Conservation (phyloP, 2,113 vertebrate genomes). For the Nannobrachium achirus region DNA sequence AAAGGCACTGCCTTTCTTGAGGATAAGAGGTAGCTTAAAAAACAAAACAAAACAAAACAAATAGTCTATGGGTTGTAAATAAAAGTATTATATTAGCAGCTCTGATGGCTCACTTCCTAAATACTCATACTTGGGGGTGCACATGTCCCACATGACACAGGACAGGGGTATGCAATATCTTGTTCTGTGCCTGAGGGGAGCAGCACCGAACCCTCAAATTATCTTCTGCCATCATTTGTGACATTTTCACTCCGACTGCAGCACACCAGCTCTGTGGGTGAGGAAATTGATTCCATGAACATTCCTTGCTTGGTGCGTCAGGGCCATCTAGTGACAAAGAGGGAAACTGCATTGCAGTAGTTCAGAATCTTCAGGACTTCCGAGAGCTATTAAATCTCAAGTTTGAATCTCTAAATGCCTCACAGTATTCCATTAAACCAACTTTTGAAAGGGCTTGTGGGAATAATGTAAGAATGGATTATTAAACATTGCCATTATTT, state of each 20-base stretch:
- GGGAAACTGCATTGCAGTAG: constrained; percentile 36
- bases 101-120: not conserved
- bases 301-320: constrained; percentile 33
- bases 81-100: not conserved
- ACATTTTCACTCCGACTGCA: not conserved
- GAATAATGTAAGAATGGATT: too few species aligned
- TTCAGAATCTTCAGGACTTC: not conserved
- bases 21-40: not conserved
- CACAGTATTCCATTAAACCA: too few species aligned
- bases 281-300: not conserved
- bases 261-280: constrained; percentile 5
- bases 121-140: not conserved
- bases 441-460: too few species aligned
- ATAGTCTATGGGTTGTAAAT: not conserved
- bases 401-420: too few species aligned
- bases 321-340: constrained; percentile 69
- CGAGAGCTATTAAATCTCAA: too few species aligned
- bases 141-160: not conserved
- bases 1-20: too few species aligned
- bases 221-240: constrained; percentile 19
- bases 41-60: not conserved
- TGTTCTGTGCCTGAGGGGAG: constrained; percentile 1
- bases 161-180: not conserved
- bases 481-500: too few species aligned
- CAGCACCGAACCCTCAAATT: constrained; percentile 4